Evolutionary conservation across 2,888 invertebrate species (phyloP).

Genomic region (Chironomus riparius): DNA sequence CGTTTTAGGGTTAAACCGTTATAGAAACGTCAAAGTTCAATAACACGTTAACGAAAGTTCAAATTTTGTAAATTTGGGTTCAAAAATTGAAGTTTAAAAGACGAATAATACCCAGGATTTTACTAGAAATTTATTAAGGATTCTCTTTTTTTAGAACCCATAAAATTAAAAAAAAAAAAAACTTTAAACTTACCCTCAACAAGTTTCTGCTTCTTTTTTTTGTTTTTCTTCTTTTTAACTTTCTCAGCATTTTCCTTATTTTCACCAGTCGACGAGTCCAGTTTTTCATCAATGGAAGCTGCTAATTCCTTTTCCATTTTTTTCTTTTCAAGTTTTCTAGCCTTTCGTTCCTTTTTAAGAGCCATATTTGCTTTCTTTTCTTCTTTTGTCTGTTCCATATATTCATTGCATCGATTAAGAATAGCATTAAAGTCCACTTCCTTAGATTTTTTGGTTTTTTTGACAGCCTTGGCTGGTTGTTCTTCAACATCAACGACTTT

Average conservation of each 20-base stretch:
- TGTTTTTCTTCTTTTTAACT: neutral
- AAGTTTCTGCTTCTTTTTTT: neutral
- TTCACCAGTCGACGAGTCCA: neutral
- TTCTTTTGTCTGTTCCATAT: neutral
- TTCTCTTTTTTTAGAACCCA: too few species aligned
- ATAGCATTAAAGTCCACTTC: neutral
- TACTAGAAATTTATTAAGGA: too few species aligned
- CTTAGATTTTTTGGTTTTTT: neutral
- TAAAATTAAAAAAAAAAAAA: too few species aligned
- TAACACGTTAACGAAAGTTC: too few species aligned
- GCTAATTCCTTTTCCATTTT: neutral
- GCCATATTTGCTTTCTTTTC: neutral
- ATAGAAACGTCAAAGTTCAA: too few species aligned
- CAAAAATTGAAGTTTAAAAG: too few species aligned
- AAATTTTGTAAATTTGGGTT: too few species aligned
- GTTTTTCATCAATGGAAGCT: neutral
- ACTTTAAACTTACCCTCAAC: neutral
- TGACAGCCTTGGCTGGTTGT: neutral
- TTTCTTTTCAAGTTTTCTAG: slow-evolving; percentile 6
- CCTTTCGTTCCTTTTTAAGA: neutral
- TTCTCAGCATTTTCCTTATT: slow-evolving; percentile 13
- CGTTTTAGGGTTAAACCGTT: too few species aligned
- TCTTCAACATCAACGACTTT: neutral
- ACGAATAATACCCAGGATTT: too few species aligned
- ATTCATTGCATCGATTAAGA: neutral